Conservation (phyloP, 2,113 vertebrate genomes). For the Nothocercus julius region DNA sequence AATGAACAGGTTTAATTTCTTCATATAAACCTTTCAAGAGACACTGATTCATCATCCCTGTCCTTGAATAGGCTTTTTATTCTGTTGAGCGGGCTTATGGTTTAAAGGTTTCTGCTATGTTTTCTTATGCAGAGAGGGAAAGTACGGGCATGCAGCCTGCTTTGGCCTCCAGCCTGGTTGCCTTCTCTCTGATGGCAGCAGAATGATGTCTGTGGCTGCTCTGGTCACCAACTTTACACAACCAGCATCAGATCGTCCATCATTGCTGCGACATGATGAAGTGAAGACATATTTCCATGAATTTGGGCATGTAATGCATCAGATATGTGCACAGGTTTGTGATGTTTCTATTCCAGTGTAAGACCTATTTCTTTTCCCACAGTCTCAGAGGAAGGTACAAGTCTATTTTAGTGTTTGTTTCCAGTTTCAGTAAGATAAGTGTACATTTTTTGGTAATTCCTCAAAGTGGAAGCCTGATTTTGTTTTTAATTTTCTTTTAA, state of each 20-base stretch:
- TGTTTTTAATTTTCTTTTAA: not conserved
- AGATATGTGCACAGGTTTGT: conserved; percentile 85
- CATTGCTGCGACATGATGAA: conserved; percentile 78
- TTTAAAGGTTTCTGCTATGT: conserved; percentile 19
- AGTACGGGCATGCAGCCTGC: conserved; percentile 92
- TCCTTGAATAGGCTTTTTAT: not conserved
- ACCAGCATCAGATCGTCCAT: conserved; percentile 65
- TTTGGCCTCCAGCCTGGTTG: conserved; percentile 92
- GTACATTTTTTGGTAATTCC: not conserved
- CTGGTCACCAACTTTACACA: conserved; percentile 79
- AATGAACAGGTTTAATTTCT: not conserved
- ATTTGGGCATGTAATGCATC: conserved; percentile 85
- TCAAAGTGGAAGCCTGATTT: not conserved
- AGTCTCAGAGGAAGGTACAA: not conserved
- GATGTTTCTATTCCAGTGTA: not conserved
- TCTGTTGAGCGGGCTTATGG: not conserved
- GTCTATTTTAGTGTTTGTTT: not conserved
- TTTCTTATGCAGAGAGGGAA: conserved; percentile 85
- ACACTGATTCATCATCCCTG: not conserved
- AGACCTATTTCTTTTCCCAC: not conserved
- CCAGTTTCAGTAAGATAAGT: not conserved
- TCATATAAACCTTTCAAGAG: not conserved
- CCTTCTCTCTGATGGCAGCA: conserved; percentile 83
- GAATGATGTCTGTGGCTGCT: conserved; percentile 88
- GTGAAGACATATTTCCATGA: conserved; percentile 85